These are phyloP conservation scores for Spatula versicolor DNA, from an alignment of 2,797 vertebrate species.

Conservation along the genomic window DNA sequence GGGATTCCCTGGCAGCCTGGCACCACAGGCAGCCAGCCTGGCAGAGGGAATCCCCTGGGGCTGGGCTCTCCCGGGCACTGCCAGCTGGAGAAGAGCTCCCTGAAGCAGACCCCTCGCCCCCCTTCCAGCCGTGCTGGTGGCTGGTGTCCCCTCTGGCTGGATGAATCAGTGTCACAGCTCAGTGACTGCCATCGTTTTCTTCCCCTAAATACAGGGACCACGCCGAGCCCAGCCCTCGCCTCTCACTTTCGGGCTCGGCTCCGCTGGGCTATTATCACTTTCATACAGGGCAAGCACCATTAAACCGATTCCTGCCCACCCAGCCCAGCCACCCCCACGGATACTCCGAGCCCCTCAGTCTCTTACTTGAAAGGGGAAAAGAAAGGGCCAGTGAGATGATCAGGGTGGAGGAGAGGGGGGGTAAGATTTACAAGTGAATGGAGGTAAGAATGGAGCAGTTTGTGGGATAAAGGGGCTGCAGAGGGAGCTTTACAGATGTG, in stretches of 20 bases:
- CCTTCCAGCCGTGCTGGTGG: conserved; percentile 7
- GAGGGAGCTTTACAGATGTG: conserved; percentile 92
- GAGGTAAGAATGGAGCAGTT: conserved; percentile 88
- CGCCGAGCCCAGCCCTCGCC: background rate
- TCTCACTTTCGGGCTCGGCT: conserved; percentile 33
- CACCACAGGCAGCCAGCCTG: background rate
- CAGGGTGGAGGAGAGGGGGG: conserved; percentile 56
- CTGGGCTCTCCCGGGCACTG: conserved; percentile 25
- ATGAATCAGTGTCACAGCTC: conserved; percentile 34
- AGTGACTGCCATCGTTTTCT: conserved; percentile 9
- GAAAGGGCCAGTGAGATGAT: conserved; percentile 74
- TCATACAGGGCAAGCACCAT: conserved; percentile 38
- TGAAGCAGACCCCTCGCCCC: conserved; percentile 14
- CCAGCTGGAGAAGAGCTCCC: conserved; percentile 50
- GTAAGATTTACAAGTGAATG: conserved; percentile 91
- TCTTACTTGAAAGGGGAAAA: conserved; percentile 73
- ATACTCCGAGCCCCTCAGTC: conserved; percentile 64
- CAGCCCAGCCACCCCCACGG: conserved; percentile 63
- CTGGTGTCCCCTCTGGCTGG: conserved; percentile 19
- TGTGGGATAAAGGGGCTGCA: conserved; percentile 85
- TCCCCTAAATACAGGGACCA: conserved; percentile 17
- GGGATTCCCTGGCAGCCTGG: conserved; percentile 58
- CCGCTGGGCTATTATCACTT: conserved; percentile 51
- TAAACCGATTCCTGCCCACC: conserved; percentile 43
- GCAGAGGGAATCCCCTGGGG: conserved; percentile 50